Evolutionary conservation across 1,140 invertebrate species (phyloP), one percentile per base, ranked within the genome.

Genomic region (Reticulitermes speratus): DNA sequence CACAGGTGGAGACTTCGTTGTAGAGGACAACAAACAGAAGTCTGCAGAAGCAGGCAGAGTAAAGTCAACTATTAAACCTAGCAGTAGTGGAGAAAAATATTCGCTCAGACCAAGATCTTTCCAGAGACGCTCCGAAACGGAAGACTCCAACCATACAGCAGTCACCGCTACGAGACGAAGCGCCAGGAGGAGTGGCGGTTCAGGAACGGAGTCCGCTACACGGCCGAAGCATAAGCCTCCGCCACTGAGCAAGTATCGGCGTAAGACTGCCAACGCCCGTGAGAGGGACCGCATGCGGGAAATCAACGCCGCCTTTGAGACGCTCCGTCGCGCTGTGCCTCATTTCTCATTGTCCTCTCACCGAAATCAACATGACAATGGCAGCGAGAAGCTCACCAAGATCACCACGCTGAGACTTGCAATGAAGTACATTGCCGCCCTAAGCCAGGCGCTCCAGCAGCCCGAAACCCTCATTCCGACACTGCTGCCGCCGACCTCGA

Each of bases 231-330:
- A 93, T 84, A 95, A 95, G 90, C 94, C 96, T 12, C 94, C 96
- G 82, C 97, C 97, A 3, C 92, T 98, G 86, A 97, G 96, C 92
- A 98, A 97, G 90, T 98, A 98, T 91, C 91, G 97, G 44, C 92
- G 97, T 87, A 96, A 96, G 91, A 97, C 96, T 5, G 97, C 97
- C 2, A 98, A 98, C 92, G 96, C 96, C 0, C 91, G 97, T 9
- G 97, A 98, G 90, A 90, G 97, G 48, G 94, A 93, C 84, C 92
- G 97, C 83, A 98, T 98, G 97, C 92, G 95, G 84, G 96, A 98
- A 90, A 97, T 98, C 87, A 98, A 98, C 91, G 92, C 94, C 83
- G 97, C 96, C 0, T 98, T 97, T 91, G 96, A 97, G 90, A 92
- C 94, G 3, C 91, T 98, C 0, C 93, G 96, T 38, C 92, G 93